These are phyloP conservation scores for Entomobrya proxima DNA, from an alignment of 2,888 invertebrate genomes.

Conservation along the genomic window DNA sequence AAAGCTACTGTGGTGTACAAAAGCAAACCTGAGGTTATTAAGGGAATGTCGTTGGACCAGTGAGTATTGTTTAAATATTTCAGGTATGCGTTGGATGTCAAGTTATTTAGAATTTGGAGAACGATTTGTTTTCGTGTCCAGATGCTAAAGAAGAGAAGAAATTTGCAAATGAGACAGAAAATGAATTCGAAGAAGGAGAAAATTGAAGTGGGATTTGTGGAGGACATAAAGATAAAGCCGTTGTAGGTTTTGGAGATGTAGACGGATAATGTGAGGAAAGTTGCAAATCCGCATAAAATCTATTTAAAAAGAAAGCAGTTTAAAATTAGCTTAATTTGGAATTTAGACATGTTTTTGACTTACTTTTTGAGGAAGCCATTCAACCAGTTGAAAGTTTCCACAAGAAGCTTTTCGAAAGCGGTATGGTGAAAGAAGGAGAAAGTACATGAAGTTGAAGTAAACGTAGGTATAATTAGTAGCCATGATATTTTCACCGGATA, in stretches of 20 bases:
- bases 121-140: background rate
- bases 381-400: background rate
- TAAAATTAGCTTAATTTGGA: background rate
- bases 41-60: background rate
- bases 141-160: background rate
- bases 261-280: background rate
- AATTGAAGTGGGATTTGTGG: background rate
- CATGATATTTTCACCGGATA: no score
- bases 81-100: background rate
- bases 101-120: background rate
- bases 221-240: background rate
- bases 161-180: background rate
- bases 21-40: background rate
- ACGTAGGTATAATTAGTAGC: constrained; percentile 13
- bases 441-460: constrained; percentile 30
- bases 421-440: constrained; percentile 31
- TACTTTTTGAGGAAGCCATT: constrained; percentile 44
- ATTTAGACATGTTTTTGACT: background rate
- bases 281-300: constrained; percentile 25
- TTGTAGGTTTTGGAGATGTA: background rate
- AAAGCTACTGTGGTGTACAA: background rate
- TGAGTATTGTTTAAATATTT: background rate
- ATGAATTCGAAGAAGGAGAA: background rate
- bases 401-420: background rate
- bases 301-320: background rate